Evolutionary conservation across 2,113 vertebrate genomes (phyloP).

Genomic region (Eulemur macaco): DNA sequence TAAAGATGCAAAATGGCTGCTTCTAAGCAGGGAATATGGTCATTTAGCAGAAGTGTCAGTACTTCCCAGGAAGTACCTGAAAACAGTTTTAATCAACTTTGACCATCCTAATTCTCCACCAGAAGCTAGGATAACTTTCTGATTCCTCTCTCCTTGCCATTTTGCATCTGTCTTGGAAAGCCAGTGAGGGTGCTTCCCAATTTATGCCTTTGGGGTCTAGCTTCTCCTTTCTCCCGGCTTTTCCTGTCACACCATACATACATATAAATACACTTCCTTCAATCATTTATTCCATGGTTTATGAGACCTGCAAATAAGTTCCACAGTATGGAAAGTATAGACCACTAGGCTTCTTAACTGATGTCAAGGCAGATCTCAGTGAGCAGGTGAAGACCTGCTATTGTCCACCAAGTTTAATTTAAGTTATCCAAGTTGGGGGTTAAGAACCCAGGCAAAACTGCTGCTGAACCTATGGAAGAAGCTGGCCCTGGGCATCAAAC

Average conservation of each 20-base stretch:
- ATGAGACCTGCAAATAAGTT: neutral
- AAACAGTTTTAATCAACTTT: neutral
- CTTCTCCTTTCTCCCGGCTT: neutral
- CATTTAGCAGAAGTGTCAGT: neutral
- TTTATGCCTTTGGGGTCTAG: neutral
- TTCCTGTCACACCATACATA: neutral
- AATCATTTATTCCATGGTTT: neutral
- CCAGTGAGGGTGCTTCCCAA: neutral
- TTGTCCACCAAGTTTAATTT: neutral
- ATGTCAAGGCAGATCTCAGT: neutral
- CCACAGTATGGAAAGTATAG: neutral
- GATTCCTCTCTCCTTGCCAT: neutral
- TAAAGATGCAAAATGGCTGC: neutral
- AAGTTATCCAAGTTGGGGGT: neutral
- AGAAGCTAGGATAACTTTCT: neutral
- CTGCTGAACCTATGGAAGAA: neutral
- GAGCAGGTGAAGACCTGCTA: neutral
- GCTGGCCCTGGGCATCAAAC: neutral
- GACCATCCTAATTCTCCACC: neutral
- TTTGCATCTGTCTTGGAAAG: constrained; percentile 7
- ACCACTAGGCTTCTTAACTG: neutral
- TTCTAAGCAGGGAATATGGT: neutral
- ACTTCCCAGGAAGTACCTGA: neutral
- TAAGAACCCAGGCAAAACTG: constrained; percentile 23
- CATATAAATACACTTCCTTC: neutral